Base-by-base conservation (phyloP, 2,797 vertebrate genomes). In the Strix occidentalis region DNA sequence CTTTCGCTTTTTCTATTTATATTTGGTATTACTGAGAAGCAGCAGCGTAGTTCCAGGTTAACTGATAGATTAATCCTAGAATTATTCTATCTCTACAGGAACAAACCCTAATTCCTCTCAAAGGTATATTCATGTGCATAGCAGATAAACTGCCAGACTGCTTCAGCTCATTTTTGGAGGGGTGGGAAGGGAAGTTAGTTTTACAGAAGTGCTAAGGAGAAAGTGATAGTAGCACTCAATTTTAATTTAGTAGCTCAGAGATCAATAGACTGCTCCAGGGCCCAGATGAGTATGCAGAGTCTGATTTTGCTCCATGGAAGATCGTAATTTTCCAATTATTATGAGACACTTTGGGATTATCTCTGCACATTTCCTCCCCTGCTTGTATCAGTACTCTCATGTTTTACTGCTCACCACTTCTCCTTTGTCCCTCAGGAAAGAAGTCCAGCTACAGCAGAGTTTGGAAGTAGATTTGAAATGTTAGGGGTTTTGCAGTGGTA, bases 341-440 rank as follows among this genome's bases (percentile, higher is more conserved):
- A 29, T 18, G 39, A 78, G 16, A 71, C 8, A 23, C 14, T 41
- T 17, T 75, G 58, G 66, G 58, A 70, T 65, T 75, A 53, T 71
- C 45, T 79, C 16, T 93, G 63, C 29, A 39, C 18, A 13, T 87
- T 80, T 83, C 1, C 1, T 93, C 14, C 18, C 9, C 13, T 87
- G 31, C 31, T 85, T 57, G 8, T 78, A 11, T 64, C 28, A 8
- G 25, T 64, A 19, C 33, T 77, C 45, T 70, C 11, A 6, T 56
- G 16, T 80, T 92, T 90, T 80, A 43, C 33, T 68, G 41, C 65
- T 94, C 45, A 77, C 31, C 24, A 15, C 45, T 75, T 84, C 37
- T 84, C 54, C 46, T 95, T 93, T 93, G 56, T 85, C 68, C 53
- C 29, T 92, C 48, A 87, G 68, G 84, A 89, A 87, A 74, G 80